Base-by-base conservation (phyloP, 2,113 vertebrate genomes). In the Aleadryas rufinucha region DNA sequence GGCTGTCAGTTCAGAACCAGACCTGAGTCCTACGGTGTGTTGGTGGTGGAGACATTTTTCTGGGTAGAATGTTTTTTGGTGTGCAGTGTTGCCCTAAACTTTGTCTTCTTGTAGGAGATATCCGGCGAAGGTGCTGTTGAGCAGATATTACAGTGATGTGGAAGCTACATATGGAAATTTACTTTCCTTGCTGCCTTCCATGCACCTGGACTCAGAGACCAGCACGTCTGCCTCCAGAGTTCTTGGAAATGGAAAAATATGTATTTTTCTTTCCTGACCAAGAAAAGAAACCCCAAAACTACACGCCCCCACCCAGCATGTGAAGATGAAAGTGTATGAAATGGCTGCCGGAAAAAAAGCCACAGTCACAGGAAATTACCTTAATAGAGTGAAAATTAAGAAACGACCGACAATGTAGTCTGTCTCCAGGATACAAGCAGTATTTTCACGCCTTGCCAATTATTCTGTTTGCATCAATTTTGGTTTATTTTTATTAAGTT, bases 331-430 rank as follows among this genome's bases (percentile, higher is more conserved):
- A 92, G 79, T 24, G 12, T 90, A 81, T 68, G 95, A 93, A 97
- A 93, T 87, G 84, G 83, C 95, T 76, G 44, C 94, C 11, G 42
- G 71, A 19, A 94, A 94, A 97, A 97, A 95, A 97, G 72, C 76
- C 84, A 93, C 66, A 89, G 95, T 94, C 96, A 97, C 90, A 98
- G 97, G 98, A 98, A 98, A 98, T 98, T 98, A 97, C 96, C 96
- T 97, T 98, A 98, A 98, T 98, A 97, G 97, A 97, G 97, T 98
- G 98, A 98, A 98, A 98, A 98, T 98, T 98, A 98, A 98, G 97
- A 97, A 98, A 97, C 21, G 2, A 97, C 95, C 1, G 14, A 90
- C 94, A 96, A 97, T 21, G 41, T 52, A 89, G 88, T 47, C 95
- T 93, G 96, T 98, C 96, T 98, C 98, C 96, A 97, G 97, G 98